These are phyloP conservation scores for Urosaurus nigricauda DNA, from an alignment of 2,797 vertebrate species.

Conservation along the genomic window DNA sequence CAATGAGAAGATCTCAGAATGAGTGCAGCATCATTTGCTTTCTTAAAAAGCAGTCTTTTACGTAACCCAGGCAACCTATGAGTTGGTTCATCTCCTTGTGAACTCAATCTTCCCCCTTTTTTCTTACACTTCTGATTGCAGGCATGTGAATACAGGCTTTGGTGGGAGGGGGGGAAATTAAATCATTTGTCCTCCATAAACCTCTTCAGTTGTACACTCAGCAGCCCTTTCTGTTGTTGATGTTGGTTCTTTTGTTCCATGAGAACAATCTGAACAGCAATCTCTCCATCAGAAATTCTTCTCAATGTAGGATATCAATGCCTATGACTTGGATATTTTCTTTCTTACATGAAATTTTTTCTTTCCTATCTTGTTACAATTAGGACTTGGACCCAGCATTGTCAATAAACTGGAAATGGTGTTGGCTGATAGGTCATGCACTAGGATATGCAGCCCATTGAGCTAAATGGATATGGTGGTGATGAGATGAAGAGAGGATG, in stretches of 20 bases:
- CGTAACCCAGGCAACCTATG: slow-evolving; percentile 18
- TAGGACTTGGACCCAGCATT: background rate
- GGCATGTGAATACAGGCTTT: slow-evolving; percentile 8
- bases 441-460: too few species aligned
- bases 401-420: background rate
- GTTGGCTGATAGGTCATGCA: background rate
- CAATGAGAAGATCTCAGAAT: slow-evolving; percentile 11
- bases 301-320: background rate
- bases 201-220: slow-evolving; percentile 6
- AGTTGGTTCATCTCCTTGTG: slow-evolving; percentile 12
- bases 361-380: background rate
- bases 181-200: background rate
- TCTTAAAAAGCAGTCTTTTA: slow-evolving; percentile 16
- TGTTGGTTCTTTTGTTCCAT: background rate
- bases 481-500: background rate
- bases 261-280: background rate
- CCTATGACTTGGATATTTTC: background rate
- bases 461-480: background rate
- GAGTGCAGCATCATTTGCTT: slow-evolving; percentile 15
- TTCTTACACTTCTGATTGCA: slow-evolving; percentile 5
- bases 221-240: slow-evolving; percentile 18
- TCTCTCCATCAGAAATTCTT: slow-evolving; percentile 7
- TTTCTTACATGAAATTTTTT: background rate
- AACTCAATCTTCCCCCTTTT: background rate
- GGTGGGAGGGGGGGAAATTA: background rate